These are phyloP conservation scores for Strix uralensis DNA, from an alignment of 2,113 vertebrate species.

Conservation along the genomic window DNA sequence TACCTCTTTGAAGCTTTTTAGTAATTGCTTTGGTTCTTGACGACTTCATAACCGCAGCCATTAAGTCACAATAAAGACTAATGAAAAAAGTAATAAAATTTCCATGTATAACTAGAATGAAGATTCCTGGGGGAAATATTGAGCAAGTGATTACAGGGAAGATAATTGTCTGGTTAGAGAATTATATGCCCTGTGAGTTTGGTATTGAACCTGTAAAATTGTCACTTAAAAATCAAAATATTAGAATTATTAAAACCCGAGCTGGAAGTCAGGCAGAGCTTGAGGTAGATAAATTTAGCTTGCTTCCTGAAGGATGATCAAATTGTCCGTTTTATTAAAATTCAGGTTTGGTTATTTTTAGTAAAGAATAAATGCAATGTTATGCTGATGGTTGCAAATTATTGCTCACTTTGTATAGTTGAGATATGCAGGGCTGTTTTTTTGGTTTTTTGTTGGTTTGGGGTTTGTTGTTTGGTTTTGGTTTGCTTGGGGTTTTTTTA, in stretches of 20 bases:
- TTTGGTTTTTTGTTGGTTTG: neutral
- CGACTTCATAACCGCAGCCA: constrained; percentile 46
- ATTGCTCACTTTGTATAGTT: neutral
- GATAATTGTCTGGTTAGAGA: constrained; percentile 73
- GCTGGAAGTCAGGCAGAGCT: neutral
- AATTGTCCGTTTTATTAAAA: neutral
- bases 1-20: constrained; percentile 43
- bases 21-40: constrained; percentile 57
- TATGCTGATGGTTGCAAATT: constrained; percentile 18
- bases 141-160: constrained; percentile 70
- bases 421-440: neutral
- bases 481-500: neutral
- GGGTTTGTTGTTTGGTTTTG: neutral
- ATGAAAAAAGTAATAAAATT: constrained; percentile 70
- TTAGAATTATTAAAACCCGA: neutral
- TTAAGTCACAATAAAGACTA: constrained; percentile 61
- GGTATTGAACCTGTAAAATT: constrained; percentile 52
- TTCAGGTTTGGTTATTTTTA: constrained; percentile 10
- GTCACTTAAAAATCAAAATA: constrained; percentile 52
- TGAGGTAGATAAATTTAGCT: neutral
- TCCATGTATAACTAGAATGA: constrained; percentile 69
- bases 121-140: constrained; percentile 65
- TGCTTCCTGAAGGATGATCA: neutral
- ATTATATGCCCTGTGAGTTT: constrained; percentile 63
- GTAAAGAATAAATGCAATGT: neutral